A percentile compares a stretch with the other conserved stretches of the same genome.
Conservation (phyloP, 2,888 invertebrate species). For the Chelonus formosanus region DNA sequence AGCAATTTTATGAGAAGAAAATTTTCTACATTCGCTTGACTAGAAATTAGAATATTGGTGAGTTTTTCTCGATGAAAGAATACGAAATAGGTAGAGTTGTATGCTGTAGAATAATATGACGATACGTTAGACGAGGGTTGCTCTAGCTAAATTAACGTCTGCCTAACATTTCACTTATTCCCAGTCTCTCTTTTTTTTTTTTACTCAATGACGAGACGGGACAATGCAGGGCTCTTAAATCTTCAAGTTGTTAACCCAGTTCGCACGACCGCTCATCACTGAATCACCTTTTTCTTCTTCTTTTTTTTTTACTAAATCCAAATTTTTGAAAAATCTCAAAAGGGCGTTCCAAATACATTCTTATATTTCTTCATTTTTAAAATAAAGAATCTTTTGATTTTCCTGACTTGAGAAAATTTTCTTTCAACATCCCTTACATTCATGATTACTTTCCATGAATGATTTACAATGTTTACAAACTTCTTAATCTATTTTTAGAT, state of each 20-base stretch:
- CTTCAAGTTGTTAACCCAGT: conserved; percentile 36
- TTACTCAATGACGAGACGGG: conserved; percentile 17
- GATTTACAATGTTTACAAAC: too few relatives aligned
- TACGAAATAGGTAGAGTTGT: conserved; percentile 16
- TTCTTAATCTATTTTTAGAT: too few relatives aligned
- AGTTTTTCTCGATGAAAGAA: conserved; percentile 24
- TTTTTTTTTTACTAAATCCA: neutral
- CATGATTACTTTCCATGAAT: too few relatives aligned
- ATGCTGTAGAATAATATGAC: conserved; percentile 5
- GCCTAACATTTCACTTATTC: conserved; percentile 2
- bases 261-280: conserved; percentile 30
- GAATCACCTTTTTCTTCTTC: conserved; percentile 13
- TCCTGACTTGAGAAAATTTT: too few relatives aligned
- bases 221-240: conserved; percentile 27
- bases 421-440: too few relatives aligned
- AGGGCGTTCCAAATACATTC: conserved; percentile 1
- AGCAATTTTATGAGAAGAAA: conserved; percentile 15
- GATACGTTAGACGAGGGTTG: neutral
- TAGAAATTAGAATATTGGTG: conserved; percentile 17
- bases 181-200: conserved; percentile 18
- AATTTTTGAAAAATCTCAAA: conserved; percentile 9
- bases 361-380: too few relatives aligned
- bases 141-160: conserved; percentile 18
- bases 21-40: conserved; percentile 20
- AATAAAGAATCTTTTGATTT: too few relatives aligned